Conservation (phyloP, 1,140 invertebrate species). For the Cyphomyrmex costatus region DNA sequence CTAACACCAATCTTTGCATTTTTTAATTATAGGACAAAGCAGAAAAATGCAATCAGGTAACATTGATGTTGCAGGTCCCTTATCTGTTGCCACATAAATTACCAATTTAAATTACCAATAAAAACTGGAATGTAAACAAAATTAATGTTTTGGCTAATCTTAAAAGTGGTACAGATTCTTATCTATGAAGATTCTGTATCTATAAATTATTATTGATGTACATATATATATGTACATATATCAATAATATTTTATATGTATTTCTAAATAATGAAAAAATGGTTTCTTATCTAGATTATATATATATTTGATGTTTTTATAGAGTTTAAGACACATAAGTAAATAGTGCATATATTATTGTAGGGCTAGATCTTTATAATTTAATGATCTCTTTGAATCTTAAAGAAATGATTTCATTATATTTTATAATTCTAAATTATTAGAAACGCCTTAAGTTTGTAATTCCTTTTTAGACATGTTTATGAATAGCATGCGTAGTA, state of each 20-base stretch:
- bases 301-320: constrained; percentile 40
- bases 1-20: constrained; percentile 60
- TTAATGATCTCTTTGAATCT: background rate
- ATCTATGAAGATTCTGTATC: background rate
- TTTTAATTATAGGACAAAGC: constrained; percentile 80
- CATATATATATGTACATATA: no score
- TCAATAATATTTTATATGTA: background rate
- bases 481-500: constrained; percentile 59
- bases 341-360: background rate
- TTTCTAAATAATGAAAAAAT: background rate
- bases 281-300: constrained; percentile 12
- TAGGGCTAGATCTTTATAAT: constrained; percentile 24
- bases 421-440: background rate
- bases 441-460: background rate
- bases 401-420: background rate
- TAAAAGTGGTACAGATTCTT: constrained; percentile 1
- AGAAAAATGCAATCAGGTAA: constrained; percentile 79
- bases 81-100: constrained; percentile 14
- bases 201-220: background rate
- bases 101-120: constrained; percentile 1
- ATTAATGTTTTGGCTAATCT: background rate
- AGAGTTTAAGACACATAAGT: background rate
- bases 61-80: constrained; percentile 55
- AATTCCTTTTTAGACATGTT: background rate
- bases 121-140: constrained; percentile 8